Percentiles rank a stretch among this genome's conserved stretches.
Conservation (phyloP, 2,888 invertebrate species). For the Ophioninae sp. region DNA sequence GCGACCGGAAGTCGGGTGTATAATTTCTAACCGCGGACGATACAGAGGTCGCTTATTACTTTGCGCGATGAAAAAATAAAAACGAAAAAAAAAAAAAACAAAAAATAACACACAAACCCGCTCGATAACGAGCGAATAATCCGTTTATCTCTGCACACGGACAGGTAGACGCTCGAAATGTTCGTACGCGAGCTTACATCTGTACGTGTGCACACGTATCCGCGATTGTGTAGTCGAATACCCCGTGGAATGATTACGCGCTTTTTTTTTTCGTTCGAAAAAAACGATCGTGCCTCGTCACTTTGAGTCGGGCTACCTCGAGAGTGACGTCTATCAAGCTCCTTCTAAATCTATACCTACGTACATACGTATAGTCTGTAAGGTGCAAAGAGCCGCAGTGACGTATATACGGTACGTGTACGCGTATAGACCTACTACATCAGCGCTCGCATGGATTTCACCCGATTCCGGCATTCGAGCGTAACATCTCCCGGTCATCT, state of each 20-base stretch:
- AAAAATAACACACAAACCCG: no score
- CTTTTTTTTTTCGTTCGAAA: neutral
- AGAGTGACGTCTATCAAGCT: neutral
- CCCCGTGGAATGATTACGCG: neutral
- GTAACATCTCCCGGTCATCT: neutral
- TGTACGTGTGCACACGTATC: neutral
- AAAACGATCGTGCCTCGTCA: neutral
- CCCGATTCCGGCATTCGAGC: constrained; percentile 12
- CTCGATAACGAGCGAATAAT: constrained; percentile 20
- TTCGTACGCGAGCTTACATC: no score
- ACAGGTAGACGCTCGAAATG: neutral
- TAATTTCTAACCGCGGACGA: neutral
- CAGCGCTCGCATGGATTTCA: constrained; percentile 5
- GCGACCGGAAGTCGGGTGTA: constrained; percentile 9
- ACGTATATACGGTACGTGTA: neutral
- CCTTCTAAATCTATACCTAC: neutral
- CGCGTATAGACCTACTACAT: neutral
- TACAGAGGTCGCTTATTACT: neutral
- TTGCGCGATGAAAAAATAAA: neutral
- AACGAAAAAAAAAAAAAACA: neutral
- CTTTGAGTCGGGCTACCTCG: neutral
- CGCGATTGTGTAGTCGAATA: neutral
- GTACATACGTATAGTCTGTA: neutral
- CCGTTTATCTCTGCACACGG: neutral
- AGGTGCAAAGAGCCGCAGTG: constrained; percentile 41